phyloP scores from a whole-genome alignment of 2,888 invertebrate species.

The Pristionchus maxplancki region DNA sequence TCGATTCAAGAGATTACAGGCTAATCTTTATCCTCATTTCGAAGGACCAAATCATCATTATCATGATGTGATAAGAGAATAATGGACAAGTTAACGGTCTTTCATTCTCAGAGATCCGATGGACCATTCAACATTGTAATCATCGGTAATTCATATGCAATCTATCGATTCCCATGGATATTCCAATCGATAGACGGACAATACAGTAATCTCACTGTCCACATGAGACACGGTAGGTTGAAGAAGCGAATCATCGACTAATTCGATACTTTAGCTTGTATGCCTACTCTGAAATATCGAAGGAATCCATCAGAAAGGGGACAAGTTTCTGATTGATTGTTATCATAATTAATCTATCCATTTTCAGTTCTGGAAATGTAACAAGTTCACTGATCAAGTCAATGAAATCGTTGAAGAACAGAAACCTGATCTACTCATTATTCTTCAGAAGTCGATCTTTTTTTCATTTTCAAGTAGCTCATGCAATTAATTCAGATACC shows the following conservation, averaged over 20 bases:
- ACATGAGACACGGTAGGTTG: constrained; percentile 9
- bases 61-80: neutral
- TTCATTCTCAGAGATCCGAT: neutral
- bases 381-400: neutral
- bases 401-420: constrained; percentile 31
- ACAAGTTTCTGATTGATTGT: neutral
- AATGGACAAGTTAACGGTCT: neutral
- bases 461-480: neutral
- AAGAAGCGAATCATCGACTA: neutral
- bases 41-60: constrained; percentile 44
- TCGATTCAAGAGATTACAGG: neutral
- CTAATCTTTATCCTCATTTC: neutral
- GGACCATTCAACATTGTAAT: neutral
- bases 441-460: neutral
- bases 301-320: constrained; percentile 9
- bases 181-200: neutral
- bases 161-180: constrained; percentile 31
- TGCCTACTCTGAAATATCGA: constrained; percentile 1
- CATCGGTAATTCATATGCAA: neutral
- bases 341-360: neutral
- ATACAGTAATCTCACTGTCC: constrained; percentile 28
- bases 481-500: neutral
- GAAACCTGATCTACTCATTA: constrained; percentile 8
- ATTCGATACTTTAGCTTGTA: neutral
- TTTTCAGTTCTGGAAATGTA: constrained; percentile 5